phyloP scores from a whole-genome alignment of 2,888 invertebrate genomes.

The Heliconius sara region DNA sequence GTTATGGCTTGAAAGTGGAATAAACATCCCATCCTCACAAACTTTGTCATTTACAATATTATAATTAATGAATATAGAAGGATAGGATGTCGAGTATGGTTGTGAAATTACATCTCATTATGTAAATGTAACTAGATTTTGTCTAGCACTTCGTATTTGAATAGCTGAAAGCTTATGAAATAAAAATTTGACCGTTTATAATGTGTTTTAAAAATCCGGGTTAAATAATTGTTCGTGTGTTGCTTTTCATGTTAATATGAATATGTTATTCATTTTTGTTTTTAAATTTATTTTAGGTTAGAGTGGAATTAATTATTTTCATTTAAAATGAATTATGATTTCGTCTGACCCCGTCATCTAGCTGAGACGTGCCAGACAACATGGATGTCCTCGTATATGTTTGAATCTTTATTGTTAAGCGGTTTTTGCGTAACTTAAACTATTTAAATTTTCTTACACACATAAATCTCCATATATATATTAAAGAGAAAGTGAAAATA shows the following conservation, averaged over 20 bases:
- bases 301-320: neutral
- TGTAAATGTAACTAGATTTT: neutral
- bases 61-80: too few relatives aligned
- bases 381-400: too few relatives aligned
- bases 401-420: neutral
- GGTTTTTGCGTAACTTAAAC: neutral
- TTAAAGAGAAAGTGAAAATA: neutral
- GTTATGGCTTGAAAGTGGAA: too few relatives aligned
- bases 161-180: neutral
- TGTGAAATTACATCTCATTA: neutral
- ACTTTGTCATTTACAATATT: neutral
- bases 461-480: neutral
- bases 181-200: conserved; percentile 1
- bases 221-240: conserved; percentile 2
- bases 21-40: neutral
- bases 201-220: neutral
- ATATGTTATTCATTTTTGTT: neutral
- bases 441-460: too few relatives aligned
- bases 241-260: neutral
- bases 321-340: neutral
- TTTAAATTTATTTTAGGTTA: neutral
- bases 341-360: too few relatives aligned
- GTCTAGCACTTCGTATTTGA: neutral
- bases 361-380: neutral
- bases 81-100: neutral